Conservation (phyloP, 2,797 vertebrate genomes). For the Liparis tanakae region DNA sequence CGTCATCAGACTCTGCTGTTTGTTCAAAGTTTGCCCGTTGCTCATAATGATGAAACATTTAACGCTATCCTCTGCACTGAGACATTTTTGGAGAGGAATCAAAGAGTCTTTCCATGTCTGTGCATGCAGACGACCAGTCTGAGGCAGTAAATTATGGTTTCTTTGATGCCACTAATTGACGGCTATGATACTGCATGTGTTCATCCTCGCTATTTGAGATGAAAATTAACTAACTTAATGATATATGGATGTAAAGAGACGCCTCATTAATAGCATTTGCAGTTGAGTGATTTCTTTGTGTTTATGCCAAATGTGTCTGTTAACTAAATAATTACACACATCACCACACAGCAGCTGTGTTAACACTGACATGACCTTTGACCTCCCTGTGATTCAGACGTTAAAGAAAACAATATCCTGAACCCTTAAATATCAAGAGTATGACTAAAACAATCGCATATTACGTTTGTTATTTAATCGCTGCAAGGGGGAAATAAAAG, state of each 20-base stretch:
- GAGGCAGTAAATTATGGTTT: not conserved
- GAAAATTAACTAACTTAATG: not conserved
- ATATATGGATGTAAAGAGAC: not conserved
- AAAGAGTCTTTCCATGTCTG: conserved; percentile 8
- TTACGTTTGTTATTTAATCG: not conserved
- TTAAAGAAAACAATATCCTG: too few relatives aligned
- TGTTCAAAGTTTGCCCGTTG: conserved; percentile 26
- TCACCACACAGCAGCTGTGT: not conserved
- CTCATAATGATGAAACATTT: conserved; percentile 32
- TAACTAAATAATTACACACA: not conserved
- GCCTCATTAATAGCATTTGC: not conserved
- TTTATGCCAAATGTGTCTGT: conserved; percentile 11
- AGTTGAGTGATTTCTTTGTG: not conserved
- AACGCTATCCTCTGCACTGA: not conserved
- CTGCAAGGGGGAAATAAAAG: not conserved
- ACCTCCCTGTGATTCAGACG: not conserved
- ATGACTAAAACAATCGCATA: not conserved
- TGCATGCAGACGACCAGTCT: not conserved
- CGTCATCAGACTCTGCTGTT: conserved; percentile 7
- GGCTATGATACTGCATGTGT: not conserved
- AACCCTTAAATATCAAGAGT: not conserved
- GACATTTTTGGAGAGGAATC: conserved; percentile 18
- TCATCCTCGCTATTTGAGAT: not conserved
- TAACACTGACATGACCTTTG: not conserved
- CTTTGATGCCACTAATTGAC: not conserved